Evolutionary conservation across 2,888 invertebrate genomes (phyloP).

Genomic region (Hyposoter didymator): DNA sequence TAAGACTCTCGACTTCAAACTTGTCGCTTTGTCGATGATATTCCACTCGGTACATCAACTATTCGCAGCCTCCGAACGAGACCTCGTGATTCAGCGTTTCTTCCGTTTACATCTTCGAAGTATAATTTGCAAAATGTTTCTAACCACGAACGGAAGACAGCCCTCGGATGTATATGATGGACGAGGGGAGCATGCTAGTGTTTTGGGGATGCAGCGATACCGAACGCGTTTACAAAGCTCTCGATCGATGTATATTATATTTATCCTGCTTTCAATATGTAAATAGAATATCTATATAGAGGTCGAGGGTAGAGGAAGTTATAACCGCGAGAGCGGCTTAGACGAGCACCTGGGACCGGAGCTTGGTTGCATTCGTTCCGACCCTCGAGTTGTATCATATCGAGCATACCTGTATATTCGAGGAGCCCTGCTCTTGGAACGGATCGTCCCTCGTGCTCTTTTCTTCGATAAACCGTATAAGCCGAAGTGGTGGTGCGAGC

Average conservation of each 20-base stretch:
- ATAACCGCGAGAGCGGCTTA: conserved; percentile 41
- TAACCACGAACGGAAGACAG: neutral
- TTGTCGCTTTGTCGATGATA: neutral
- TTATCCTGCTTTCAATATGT: neutral
- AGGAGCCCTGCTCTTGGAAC: neutral
- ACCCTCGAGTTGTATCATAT: neutral
- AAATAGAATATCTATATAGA: conserved; percentile 13
- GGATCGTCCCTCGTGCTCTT: conserved; percentile 5
- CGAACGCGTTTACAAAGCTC: neutral
- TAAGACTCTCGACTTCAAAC: neutral
- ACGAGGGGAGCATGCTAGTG: neutral
- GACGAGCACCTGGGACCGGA: conserved; percentile 51
- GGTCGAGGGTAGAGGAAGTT: conserved; percentile 10
- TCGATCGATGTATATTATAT: neutral
- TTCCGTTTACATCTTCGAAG: neutral
- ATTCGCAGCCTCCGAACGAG: neutral
- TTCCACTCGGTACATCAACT: no score
- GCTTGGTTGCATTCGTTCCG: conserved; percentile 20
- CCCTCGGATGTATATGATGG: neutral
- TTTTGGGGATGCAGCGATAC: neutral
- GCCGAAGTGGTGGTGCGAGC: conserved; percentile 1
- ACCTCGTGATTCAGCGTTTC: neutral
- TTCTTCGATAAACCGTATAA: conserved; percentile 13
- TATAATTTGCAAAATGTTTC: neutral
- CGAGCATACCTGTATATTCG: neutral